Conservation (phyloP, 2,797 vertebrate genomes). For the Pseudotriccus pelzelni region DNA sequence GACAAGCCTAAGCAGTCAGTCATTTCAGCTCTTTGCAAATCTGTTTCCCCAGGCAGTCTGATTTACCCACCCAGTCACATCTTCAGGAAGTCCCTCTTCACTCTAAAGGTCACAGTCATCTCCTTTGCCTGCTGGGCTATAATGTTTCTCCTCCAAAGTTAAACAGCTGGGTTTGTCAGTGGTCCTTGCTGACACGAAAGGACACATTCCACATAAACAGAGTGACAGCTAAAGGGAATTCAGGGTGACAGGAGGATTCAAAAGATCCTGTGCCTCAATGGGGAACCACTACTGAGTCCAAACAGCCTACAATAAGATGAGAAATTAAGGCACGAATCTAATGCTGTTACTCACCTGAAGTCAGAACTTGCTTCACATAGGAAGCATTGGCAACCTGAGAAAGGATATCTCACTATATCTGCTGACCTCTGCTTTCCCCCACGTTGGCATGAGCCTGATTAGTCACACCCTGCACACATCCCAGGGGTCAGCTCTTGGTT, state of each 20-base stretch:
- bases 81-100: not conserved
- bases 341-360: not conserved
- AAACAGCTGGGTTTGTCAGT: not conserved
- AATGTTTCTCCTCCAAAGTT: not conserved
- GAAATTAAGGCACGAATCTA: not conserved
- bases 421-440: not conserved
- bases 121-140: not conserved
- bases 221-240: not conserved
- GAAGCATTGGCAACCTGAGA: not conserved
- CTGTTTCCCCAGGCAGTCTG: not conserved
- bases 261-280: not conserved
- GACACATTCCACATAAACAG: accelerated
- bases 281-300: not conserved
- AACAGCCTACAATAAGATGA: not conserved
- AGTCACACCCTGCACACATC: not conserved
- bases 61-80: not conserved
- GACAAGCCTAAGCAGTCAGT: not conserved
- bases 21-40: not conserved
- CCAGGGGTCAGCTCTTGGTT: not conserved
- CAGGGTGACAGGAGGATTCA: not conserved
- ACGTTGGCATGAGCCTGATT: accelerated
- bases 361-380: accelerated
- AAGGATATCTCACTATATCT: not conserved
- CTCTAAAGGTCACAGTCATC: not conserved
- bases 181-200: not conserved